Evolutionary conservation across 2,113 vertebrate species (phyloP).

Genomic region (Chaetodon auriga): DNA sequence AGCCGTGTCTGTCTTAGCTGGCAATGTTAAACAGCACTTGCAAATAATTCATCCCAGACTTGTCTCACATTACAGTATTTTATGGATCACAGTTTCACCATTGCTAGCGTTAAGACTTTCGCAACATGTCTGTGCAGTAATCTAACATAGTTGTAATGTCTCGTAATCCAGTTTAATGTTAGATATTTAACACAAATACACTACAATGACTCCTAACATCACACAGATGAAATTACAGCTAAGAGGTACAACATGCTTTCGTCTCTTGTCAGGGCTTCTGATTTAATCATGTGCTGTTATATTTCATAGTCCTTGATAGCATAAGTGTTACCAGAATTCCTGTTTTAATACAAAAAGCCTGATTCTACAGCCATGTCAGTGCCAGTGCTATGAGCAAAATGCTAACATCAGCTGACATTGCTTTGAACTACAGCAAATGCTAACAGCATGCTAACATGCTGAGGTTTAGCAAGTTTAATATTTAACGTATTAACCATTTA

Average conservation of each 20-base stretch:
- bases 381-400: neutral
- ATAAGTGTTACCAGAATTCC: neutral
- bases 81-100: slow-evolving; percentile 22
- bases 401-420: neutral
- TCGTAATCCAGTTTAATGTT: neutral
- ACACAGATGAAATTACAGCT: neutral
- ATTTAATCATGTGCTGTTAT: neutral
- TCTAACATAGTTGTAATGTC: slow-evolving; percentile 10
- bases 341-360: neutral
- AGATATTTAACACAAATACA: neutral
- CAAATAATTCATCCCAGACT: slow-evolving; percentile 29
- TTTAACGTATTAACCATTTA: no score
- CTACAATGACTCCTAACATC: neutral
- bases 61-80: slow-evolving; percentile 39
- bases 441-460: neutral
- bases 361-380: neutral
- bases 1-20: slow-evolving; percentile 14
- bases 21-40: slow-evolving; percentile 21
- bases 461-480: no score
- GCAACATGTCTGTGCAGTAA: slow-evolving; percentile 16
- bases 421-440: no score
- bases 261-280: neutral
- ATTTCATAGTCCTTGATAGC: neutral
- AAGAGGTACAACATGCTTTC: slow-evolving; percentile 2
- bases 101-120: slow-evolving; percentile 5